These are phyloP conservation scores for Aethes cnicana DNA, from an alignment of 2,888 invertebrate species.

Conservation along the genomic window DNA sequence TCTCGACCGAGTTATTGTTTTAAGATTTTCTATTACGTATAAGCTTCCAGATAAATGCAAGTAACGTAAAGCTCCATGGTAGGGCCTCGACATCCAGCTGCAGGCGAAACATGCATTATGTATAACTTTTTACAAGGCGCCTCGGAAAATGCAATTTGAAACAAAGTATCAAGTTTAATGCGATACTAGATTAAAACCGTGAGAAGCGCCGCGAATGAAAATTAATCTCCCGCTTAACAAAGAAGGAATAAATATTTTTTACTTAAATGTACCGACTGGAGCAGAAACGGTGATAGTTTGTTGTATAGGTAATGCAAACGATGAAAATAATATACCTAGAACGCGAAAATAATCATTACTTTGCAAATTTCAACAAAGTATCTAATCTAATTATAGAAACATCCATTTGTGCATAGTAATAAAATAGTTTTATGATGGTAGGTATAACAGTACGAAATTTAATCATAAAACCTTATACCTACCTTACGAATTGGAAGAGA, in stretches of 20 bases:
- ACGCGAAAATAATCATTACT: too few relatives aligned
- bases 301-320: too few relatives aligned
- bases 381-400: too few relatives aligned
- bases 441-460: too few relatives aligned
- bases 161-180: slow-evolving; percentile 81
- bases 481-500: too few relatives aligned
- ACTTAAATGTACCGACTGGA: too few relatives aligned
- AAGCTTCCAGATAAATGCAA: slow-evolving; percentile 1
- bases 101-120: slow-evolving; percentile 76
- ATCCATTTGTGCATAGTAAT: too few relatives aligned
- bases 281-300: too few relatives aligned
- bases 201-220: slow-evolving; percentile 40
- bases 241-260: not conserved
- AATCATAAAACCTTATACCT: too few relatives aligned
- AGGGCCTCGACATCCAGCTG: slow-evolving; percentile 58
- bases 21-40: not conserved
- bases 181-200: slow-evolving; percentile 71
- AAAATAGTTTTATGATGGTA: too few relatives aligned
- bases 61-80: slow-evolving; percentile 36
- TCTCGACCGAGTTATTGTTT: not conserved
- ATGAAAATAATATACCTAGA: too few relatives aligned
- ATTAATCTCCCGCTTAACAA: slow-evolving; percentile 18
- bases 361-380: too few relatives aligned
- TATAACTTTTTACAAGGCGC: slow-evolving; percentile 76
- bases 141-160: slow-evolving; percentile 78